These are phyloP conservation scores for Agrotis exclamationis DNA, from an alignment of 2,888 invertebrate species.

Conservation along the genomic window DNA sequence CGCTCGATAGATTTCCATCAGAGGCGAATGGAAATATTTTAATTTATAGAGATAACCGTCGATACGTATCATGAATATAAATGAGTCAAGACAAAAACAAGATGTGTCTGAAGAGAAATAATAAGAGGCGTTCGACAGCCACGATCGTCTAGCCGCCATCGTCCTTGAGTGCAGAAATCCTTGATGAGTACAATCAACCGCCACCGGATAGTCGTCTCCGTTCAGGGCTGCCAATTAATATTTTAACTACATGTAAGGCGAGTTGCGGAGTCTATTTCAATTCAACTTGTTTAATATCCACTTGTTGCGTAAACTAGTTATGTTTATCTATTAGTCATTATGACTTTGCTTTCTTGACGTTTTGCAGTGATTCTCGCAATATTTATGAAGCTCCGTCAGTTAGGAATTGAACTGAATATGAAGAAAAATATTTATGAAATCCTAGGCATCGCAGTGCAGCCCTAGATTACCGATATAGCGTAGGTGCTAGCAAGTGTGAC, in stretches of 20 bases:
- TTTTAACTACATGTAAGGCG: slow-evolving; percentile 76
- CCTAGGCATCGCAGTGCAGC: slow-evolving; percentile 64
- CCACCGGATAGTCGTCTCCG: slow-evolving; percentile 87
- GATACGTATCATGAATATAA: slow-evolving; percentile 90
- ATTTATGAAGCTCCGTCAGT: neutral
- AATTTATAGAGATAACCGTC: slow-evolving; percentile 88
- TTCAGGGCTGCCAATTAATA: slow-evolving; percentile 88
- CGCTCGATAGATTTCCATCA: slow-evolving; percentile 74
- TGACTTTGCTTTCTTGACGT: slow-evolving; percentile 45
- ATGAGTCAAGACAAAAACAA: slow-evolving; percentile 89
- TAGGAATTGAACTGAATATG: neutral
- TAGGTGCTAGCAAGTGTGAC: slow-evolving; percentile 82
- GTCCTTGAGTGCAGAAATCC: slow-evolving; percentile 91
- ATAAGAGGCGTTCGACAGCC: slow-evolving; percentile 87
- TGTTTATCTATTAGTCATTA: slow-evolving; percentile 64
- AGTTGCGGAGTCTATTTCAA: slow-evolving; percentile 67
- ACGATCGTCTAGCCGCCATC: slow-evolving; percentile 86
- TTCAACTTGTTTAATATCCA: slow-evolving; percentile 71
- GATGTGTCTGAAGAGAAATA: slow-evolving; percentile 88
- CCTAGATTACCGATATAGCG: slow-evolving; percentile 78
- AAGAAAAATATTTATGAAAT: neutral
- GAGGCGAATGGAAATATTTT: slow-evolving; percentile 81
- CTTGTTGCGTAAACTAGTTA: slow-evolving; percentile 69
- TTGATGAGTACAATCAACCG: slow-evolving; percentile 91
- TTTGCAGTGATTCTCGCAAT: slow-evolving; percentile 10